Percentiles rank a stretch among this genome's conserved stretches.
Evolutionary conservation across 2,113 vertebrate species (phyloP).

Genomic region (Ariopsis seemanni): DNA sequence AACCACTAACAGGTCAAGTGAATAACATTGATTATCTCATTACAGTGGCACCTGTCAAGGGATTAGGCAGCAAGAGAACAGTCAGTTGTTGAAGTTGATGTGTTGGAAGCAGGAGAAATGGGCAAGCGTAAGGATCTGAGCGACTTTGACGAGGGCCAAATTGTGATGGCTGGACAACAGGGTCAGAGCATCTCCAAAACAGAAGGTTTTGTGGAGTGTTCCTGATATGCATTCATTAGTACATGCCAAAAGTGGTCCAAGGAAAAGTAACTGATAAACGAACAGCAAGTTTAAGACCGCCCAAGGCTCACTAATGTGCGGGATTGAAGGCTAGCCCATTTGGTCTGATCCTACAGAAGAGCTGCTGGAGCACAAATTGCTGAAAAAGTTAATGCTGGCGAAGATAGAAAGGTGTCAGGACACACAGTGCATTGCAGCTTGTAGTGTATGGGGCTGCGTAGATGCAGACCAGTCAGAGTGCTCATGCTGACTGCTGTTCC

Average conservation of each 20-base stretch:
- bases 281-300: no score
- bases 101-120: background rate
- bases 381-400: background rate
- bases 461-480: no score
- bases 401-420: background rate
- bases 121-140: background rate
- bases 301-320: background rate
- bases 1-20: background rate
- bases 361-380: no score
- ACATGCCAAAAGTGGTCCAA: background rate
- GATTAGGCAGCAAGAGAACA: background rate
- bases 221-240: background rate
- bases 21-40: background rate
- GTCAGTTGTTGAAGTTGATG: background rate
- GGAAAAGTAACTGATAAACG: background rate
- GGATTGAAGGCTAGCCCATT: background rate
- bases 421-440: background rate
- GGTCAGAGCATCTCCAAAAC: background rate
- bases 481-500: background rate
- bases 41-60: background rate
- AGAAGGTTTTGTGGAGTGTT: background rate
- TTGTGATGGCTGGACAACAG: background rate
- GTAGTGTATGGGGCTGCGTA: no score
- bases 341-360: no score
- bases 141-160: background rate